phyloP scores from a whole-genome alignment of 2,888 invertebrate genomes.

The Macaria liturata region DNA sequence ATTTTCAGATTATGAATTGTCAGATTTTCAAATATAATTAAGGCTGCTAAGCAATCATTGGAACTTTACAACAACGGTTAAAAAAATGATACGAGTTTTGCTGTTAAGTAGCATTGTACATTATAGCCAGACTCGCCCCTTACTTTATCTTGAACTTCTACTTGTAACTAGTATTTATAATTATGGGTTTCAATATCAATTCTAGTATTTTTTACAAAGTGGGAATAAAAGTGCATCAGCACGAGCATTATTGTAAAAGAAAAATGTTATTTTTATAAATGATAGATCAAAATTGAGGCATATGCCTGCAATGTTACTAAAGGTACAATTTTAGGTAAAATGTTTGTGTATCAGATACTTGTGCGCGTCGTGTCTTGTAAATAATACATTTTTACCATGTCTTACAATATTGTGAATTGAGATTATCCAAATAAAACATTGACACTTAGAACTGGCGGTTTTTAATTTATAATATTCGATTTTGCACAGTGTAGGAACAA shows the following conservation, averaged over 20 bases:
- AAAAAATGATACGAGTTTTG: neutral
- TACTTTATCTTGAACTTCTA: conserved; percentile 31
- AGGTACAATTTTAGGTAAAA: conserved; percentile 76
- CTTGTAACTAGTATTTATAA: conserved; percentile 15
- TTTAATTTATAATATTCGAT: conserved; percentile 2
- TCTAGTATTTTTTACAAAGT: conserved; percentile 29
- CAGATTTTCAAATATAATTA: conserved; percentile 14
- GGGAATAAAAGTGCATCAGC: conserved; percentile 46
- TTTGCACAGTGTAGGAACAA: too few species aligned
- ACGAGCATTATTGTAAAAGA: conserved; percentile 72
- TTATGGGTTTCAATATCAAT: conserved; percentile 2
- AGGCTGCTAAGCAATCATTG: conserved; percentile 1
- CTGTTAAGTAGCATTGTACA: conserved; percentile 40
- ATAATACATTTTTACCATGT: conserved; percentile 79
- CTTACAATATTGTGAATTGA: conserved; percentile 76
- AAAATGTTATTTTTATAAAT: conserved; percentile 75
- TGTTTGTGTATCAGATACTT: conserved; percentile 60
- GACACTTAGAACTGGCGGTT: conserved; percentile 54
- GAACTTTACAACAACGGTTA: neutral
- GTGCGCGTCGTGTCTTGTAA: conserved; percentile 65
- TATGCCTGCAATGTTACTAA: conserved; percentile 63
- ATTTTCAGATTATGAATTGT: conserved; percentile 17
- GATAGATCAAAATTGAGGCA: conserved; percentile 65
- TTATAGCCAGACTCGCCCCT: conserved; percentile 42
- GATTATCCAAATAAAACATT: conserved; percentile 78